A percentile compares a stretch with the other conserved stretches of the same genome.
Evolutionary conservation across 2,797 vertebrate species (phyloP).

Genomic region (Cuniculus paca): DNA sequence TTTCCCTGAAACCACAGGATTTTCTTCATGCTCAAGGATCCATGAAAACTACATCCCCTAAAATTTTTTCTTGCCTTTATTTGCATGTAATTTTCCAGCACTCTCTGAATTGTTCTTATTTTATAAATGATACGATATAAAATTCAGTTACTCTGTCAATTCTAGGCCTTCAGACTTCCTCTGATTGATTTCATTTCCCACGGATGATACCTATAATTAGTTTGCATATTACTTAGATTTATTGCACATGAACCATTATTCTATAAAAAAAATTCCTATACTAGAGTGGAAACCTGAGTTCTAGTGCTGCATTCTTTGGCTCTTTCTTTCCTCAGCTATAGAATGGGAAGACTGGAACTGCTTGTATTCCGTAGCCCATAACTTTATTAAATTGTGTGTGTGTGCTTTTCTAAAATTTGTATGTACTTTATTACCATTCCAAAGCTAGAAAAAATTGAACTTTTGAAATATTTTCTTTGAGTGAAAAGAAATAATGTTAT

Average conservation of each 20-base stretch:
- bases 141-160: background rate
- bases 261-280: background rate
- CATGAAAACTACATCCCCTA: background rate
- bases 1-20: constrained; percentile 14
- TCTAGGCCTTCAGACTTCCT: background rate
- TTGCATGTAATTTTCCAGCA: constrained; percentile 12
- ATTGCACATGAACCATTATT: background rate
- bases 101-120: background rate
- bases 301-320: background rate
- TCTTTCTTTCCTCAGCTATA: background rate
- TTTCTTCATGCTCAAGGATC: background rate
- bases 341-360: background rate
- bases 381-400: background rate
- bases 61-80: background rate
- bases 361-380: background rate
- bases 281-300: background rate
- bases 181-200: background rate
- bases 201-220: background rate
- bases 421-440: background rate
- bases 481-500: constrained; percentile 23
- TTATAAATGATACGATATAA: background rate
- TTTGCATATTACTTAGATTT: constrained; percentile 8
- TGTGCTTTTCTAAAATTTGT: background rate
- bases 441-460: background rate
- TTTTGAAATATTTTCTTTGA: background rate